Conservation (phyloP, 1,140 invertebrate species). For the Aethina tumida region DNA sequence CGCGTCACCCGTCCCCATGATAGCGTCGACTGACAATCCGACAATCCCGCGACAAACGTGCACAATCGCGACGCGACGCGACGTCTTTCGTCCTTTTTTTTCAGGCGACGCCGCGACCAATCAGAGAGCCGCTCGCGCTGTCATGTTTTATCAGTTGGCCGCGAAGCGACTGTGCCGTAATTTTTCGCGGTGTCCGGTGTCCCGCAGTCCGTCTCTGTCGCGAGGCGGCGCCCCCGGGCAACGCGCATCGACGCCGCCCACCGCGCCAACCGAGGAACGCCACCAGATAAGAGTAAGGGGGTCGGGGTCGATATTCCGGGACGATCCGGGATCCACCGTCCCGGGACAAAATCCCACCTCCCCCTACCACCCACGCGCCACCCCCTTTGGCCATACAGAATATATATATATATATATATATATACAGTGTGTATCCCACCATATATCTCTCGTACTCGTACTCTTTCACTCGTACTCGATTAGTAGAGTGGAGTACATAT, state of each 20-base stretch:
- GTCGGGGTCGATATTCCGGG: conserved; percentile 28
- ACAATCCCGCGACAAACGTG: conserved; percentile 17
- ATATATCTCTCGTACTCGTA: too few species aligned
- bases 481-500: too few species aligned
- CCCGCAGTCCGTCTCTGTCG: conserved; percentile 10
- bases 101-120: conserved; percentile 22
- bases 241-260: conserved; percentile 26
- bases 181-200: conserved; percentile 25
- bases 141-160: conserved; percentile 35
- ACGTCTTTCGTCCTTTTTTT: conserved; percentile 18
- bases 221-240: conserved; percentile 11
- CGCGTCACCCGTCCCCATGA: conserved; percentile 4
- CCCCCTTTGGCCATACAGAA: too few species aligned
- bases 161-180: conserved; percentile 29
- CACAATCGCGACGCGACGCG: conserved; percentile 13
- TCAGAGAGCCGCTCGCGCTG: conserved; percentile 29
- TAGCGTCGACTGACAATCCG: conserved; percentile 24
- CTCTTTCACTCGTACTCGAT: too few species aligned
- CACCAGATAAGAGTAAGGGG: conserved; percentile 28
- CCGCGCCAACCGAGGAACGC: conserved; percentile 25
- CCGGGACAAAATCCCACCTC: conserved; percentile 17
- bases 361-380: too few species aligned
- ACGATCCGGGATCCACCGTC: conserved; percentile 23
- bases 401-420: too few species aligned
- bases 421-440: too few species aligned